Evolutionary conservation across 2,113 vertebrate genomes (phyloP), one percentile per base, ranked within the genome.

Genomic region (Mormyrus lacerda): DNA sequence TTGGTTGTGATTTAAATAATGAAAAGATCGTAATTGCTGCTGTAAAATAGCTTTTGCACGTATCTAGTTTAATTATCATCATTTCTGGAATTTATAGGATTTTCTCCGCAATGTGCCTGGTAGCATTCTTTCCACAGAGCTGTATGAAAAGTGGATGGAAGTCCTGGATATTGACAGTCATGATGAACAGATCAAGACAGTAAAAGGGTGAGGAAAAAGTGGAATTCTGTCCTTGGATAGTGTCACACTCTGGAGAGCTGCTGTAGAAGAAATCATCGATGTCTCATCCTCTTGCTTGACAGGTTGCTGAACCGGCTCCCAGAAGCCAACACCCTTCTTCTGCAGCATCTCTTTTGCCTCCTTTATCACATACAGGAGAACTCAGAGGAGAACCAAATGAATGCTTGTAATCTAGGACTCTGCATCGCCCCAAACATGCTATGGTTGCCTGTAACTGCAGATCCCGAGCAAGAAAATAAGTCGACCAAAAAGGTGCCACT

Each of bases 401-500:
- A 93, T 24, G 95, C 96, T 50, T 95, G 94, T 79, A 97, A 96
- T 89, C 92, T 97, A 90, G 94, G 96, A 5, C 95, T 96, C 45
- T 97, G 96, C 92, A 96, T 97, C 35, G 95, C 96, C 50, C 96
- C 96, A 89, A 97, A 96, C 90, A 96, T 96, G 95, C 92, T 97
- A 42, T 96, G 96, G 95, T 93, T 95, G 0, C 93, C 95, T 0
- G 92, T 91, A 21, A 92, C 94, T 17, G 92, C 93, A 2, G 94
- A 94, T 31, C 94, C 95, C 2, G 96, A 97, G 48, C 95, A 96
- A 85, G 96, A 96, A 47, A 96, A 94, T 92, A 93, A 89, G 10
- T 95, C 94, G 53, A 95, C 94, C 0, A 94, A 94, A 91, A 95
- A 97, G 96, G 96, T 96, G 87, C 24, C 31, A 6, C 10, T 35